Base-by-base conservation (phyloP, 2,888 invertebrate species). In the Sacculina carcini region DNA sequence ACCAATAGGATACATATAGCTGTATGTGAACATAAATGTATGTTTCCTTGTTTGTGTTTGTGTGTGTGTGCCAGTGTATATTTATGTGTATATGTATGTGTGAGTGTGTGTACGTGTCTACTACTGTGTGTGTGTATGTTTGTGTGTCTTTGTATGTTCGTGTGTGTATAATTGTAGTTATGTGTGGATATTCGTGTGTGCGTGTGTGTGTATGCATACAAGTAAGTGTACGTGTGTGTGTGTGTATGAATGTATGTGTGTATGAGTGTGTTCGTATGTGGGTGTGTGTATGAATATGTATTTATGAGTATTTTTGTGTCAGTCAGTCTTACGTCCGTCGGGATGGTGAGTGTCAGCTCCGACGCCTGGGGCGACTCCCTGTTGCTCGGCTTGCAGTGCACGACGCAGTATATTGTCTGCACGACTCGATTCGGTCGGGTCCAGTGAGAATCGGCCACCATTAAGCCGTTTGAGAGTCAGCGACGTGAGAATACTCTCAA, bases 401-500 rank as follows among this genome's bases (percentile, higher is more conserved):
- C 84, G 73, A 62, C 79, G 76, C 55, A 89, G 71, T 60, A 87
- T 86, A 66, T 78, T 84, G 60, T 77, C 75, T 36, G 84, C 83
- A 53, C 86, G 73, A 54, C 74, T 72, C 54, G 75, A 72, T 66
- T 89, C 87, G n/a, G 73, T 71, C 46, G 74, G 70, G 2, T 77
- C 76, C 57, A 87, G 70, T 57, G 73, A 67, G 64, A 75, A 79
- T 58, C 73, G 74, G 57, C 79, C 77, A 59, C 77, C 78, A 53
- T 77, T 75, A 36, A 80, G 70, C 60, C 78, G 77, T 39, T 73
- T 71, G 65, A 87, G 67, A 58, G 78, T 79, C 55, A 89, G 71
- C 58, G 84, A 86, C 7, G 87, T 86, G 59, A 82, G 71, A 64
- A 86, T 83, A 65, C 84, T 84, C 65, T 85, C 85, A 69, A 84